These are phyloP conservation scores for Tachystola acroxantha DNA, from an alignment of 2,888 invertebrate genomes.

Conservation along the genomic window DNA sequence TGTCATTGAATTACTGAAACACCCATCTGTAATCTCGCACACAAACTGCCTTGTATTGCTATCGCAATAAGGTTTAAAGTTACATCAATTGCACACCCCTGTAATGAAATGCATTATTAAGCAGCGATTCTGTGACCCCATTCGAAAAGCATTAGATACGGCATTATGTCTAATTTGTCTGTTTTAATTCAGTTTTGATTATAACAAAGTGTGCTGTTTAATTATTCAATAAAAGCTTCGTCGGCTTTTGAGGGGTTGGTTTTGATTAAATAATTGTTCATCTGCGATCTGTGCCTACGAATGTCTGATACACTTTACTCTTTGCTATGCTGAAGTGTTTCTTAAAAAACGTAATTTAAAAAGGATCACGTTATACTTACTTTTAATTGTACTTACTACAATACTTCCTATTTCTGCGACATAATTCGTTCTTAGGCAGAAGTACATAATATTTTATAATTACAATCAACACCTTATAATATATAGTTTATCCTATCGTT, in stretches of 20 bases:
- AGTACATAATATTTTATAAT: too few species aligned
- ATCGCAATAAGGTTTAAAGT: slow-evolving; percentile 13
- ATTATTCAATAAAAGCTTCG: slow-evolving; percentile 52
- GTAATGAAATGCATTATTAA: slow-evolving; percentile 65
- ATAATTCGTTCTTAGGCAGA: too few species aligned
- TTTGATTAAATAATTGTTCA: slow-evolving; percentile 9
- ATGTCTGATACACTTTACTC: background rate
- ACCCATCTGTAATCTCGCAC: slow-evolving; percentile 10
- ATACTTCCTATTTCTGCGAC: too few species aligned
- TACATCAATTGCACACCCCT: slow-evolving; percentile 16
- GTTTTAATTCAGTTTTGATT: slow-evolving; percentile 74
- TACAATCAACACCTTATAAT: too few species aligned
- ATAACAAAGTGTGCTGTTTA: slow-evolving; percentile 62
- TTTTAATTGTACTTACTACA: too few species aligned
- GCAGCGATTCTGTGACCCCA: slow-evolving; percentile 62
- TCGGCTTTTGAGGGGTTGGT: slow-evolving; percentile 11
- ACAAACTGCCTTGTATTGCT: background rate
- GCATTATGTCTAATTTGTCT: slow-evolving; percentile 68
- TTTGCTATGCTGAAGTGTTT: too few species aligned
- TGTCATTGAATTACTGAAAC: slow-evolving; percentile 37
- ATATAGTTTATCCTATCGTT: too few species aligned
- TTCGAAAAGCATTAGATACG: slow-evolving; percentile 59
- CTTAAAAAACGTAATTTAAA: too few species aligned
- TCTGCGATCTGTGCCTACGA: too few species aligned
- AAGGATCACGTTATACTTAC: too few species aligned